phyloP scores from a whole-genome alignment of 2,113 vertebrate genomes.

The Myiozetetes cayanensis region DNA sequence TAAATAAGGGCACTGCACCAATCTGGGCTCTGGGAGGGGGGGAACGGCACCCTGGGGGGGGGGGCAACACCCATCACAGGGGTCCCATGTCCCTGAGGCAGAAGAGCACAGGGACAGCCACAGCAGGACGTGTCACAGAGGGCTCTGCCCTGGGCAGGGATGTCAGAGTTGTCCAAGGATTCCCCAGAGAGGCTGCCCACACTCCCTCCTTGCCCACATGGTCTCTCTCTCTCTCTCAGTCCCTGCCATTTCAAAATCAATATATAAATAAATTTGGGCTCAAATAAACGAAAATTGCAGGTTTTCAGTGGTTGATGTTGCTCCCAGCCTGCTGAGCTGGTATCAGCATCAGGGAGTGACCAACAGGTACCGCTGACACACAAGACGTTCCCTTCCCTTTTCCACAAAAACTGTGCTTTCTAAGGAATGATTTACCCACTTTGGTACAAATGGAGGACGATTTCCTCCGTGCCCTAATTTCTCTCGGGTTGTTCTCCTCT shows the following conservation, averaged over 20 bases:
- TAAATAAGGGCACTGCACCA: background rate
- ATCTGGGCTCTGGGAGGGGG: background rate
- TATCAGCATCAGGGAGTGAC: background rate
- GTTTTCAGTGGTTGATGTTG: background rate
- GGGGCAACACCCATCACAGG: background rate
- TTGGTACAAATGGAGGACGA: background rate
- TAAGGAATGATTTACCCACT: background rate
- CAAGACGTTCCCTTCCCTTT: background rate
- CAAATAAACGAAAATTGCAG: fast-evolving
- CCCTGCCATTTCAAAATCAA: background rate
- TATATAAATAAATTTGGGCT: fast-evolving
- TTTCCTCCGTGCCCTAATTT: background rate
- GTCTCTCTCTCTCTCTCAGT: too few relatives aligned
- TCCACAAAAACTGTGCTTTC: background rate
- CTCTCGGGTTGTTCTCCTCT: background rate
- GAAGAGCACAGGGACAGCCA: background rate
- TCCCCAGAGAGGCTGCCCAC: fast-evolving
- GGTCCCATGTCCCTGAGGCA: background rate
- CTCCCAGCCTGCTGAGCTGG: background rate
- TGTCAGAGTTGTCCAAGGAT: background rate
- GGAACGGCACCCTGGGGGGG: background rate
- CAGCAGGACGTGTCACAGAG: fast-evolving
- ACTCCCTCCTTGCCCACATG: fast-evolving
- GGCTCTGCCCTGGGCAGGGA: background rate
- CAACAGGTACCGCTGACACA: background rate